Conservation (phyloP, 2,797 vertebrate species). For the Intellagama lesueurii region DNA sequence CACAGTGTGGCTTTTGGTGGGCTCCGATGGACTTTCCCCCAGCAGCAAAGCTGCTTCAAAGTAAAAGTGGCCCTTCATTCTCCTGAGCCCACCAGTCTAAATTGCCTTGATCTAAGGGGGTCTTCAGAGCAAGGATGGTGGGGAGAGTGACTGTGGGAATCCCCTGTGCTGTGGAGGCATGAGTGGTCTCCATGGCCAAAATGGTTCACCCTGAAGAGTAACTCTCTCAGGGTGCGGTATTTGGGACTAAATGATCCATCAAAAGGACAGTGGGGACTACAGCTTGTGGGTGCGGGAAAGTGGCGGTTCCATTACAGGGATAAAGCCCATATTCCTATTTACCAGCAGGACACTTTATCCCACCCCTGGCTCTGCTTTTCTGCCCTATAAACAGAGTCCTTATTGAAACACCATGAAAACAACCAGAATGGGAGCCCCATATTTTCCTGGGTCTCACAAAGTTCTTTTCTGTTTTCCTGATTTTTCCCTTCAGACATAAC, state of each 20-base stretch:
- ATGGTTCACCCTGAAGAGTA: no score
- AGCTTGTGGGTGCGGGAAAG: no score
- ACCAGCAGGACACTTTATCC: background rate
- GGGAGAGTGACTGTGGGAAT: no score
- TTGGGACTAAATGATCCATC: no score
- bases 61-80: background rate
- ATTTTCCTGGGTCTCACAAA: fast-evolving
- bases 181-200: no score
- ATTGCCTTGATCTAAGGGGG: background rate
- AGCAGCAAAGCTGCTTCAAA: background rate
- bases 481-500: background rate
- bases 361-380: background rate
- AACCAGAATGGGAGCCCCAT: fast-evolving
- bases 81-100: no score
- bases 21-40: background rate
- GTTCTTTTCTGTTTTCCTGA: background rate
- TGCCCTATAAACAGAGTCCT: background rate
- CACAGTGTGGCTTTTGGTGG: background rate
- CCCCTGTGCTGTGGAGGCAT: no score
- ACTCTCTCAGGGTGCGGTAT: no score
- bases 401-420: background rate
- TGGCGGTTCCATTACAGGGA: no score
- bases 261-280: no score
- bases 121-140: no score
- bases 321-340: no score